A percentile compares a stretch with the other conserved stretches of the same genome.
These are phyloP conservation scores for Cheirogaleus major DNA, from an alignment of 2,797 vertebrate species.

Conservation along the genomic window DNA sequence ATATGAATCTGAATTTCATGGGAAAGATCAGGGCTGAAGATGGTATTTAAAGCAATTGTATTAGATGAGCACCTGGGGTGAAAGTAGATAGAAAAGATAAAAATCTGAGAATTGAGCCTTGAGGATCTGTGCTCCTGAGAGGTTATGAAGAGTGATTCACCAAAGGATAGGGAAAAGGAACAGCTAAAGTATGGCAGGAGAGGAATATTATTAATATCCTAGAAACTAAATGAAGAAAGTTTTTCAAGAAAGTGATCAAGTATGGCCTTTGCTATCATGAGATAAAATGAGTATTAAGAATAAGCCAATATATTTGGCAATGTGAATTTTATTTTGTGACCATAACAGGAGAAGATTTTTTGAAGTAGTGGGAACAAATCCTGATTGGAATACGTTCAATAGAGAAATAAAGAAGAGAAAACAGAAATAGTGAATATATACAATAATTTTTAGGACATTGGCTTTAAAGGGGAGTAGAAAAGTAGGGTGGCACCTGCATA, in stretches of 20 bases:
- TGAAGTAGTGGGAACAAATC: background rate
- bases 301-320: background rate
- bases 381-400: background rate
- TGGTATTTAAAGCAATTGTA: background rate
- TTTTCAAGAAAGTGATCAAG: background rate
- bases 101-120: background rate
- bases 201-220: background rate
- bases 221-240: background rate
- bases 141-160: background rate
- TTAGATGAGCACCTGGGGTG: background rate
- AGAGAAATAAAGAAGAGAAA: background rate
- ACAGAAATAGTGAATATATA: background rate
- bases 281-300: background rate
- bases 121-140: background rate
- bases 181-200: background rate
- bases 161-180: background rate
- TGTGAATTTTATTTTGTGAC: background rate
- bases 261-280: background rate
- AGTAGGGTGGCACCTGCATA: background rate
- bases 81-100: background rate
- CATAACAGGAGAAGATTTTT: background rate
- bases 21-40: background rate
- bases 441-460: background rate
- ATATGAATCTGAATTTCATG: background rate
- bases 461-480: background rate